Conservation (phyloP, 2,797 vertebrate genomes). For the Pelodytes ibericus region DNA sequence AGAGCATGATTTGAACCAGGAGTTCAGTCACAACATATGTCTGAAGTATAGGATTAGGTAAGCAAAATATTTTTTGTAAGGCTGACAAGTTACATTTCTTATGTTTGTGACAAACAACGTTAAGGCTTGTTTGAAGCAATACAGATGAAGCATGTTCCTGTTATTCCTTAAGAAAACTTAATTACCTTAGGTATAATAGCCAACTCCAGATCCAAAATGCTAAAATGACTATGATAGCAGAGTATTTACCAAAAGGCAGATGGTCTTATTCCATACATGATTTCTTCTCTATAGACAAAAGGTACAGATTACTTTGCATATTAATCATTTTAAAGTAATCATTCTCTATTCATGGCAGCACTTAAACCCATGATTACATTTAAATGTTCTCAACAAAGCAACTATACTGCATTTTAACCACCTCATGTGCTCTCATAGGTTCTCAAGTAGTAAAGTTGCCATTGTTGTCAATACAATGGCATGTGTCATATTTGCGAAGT, state of each 20-base stretch:
- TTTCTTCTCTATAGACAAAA: slow-evolving; percentile 41
- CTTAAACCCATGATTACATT: slow-evolving; percentile 23
- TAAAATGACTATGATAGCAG: slow-evolving; percentile 11
- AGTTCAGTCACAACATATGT: no score
- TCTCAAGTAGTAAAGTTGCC: no score
- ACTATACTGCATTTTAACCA: slow-evolving; percentile 12
- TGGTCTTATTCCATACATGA: slow-evolving; percentile 34
- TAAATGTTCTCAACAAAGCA: slow-evolving; percentile 11
- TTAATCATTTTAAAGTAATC: slow-evolving; percentile 46
- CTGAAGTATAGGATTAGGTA: no score
- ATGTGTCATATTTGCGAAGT: no score
- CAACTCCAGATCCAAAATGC: background rate
- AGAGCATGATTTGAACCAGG: no score
- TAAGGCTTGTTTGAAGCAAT: no score
- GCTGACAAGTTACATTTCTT: no score
- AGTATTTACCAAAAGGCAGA: slow-evolving; percentile 35
- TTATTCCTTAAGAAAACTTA: background rate
- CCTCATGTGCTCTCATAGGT: background rate
- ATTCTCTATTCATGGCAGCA: slow-evolving; percentile 43
- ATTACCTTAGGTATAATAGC: background rate
- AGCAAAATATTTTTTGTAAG: no score
- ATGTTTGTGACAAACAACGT: no score
- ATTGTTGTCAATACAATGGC: no score
- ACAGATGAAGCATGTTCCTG: background rate
- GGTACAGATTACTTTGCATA: slow-evolving; percentile 49